phyloP scores from a whole-genome alignment of 2,797 vertebrate genomes.

The Phalanger gymnotis region DNA sequence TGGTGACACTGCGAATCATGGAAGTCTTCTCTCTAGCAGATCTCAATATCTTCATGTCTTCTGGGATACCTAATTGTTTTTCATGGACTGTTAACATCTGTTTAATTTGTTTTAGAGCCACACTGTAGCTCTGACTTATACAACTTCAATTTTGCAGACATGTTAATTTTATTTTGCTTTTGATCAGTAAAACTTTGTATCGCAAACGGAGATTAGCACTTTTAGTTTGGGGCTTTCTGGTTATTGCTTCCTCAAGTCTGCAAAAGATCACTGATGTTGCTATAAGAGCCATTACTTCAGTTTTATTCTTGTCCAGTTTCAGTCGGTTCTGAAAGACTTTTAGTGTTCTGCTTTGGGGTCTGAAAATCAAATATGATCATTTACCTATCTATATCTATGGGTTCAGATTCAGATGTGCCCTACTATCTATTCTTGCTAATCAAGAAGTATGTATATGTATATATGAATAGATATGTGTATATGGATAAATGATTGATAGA shows the following conservation, averaged over 20 bases:
- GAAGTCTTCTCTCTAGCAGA: conserved; percentile 56
- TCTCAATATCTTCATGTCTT: conserved; percentile 57
- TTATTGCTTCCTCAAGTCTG: background rate
- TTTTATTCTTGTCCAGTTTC: background rate
- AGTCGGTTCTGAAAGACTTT: background rate
- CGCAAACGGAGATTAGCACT: background rate
- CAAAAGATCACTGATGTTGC: background rate
- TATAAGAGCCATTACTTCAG: background rate
- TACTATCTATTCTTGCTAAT: background rate
- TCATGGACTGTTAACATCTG: conserved; percentile 71
- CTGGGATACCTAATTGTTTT: conserved; percentile 77
- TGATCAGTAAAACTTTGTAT: conserved; percentile 31
- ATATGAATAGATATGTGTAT: background rate
- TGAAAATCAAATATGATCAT: background rate
- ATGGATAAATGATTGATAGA: background rate
- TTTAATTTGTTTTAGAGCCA: conserved; percentile 67
- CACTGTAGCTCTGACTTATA: conserved; percentile 67
- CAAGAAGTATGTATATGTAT: background rate
- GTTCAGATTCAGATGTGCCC: background rate
- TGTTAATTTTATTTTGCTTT: conserved; percentile 49
- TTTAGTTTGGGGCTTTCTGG: background rate
- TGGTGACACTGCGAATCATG: conserved; percentile 44
- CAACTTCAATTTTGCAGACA: conserved; percentile 38
- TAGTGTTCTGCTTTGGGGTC: background rate
- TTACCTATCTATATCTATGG: background rate